Percentiles rank a stretch among this genome's conserved stretches.
Conservation (phyloP, 2,888 invertebrate genomes). For the Polydrusus pterygomalis region DNA sequence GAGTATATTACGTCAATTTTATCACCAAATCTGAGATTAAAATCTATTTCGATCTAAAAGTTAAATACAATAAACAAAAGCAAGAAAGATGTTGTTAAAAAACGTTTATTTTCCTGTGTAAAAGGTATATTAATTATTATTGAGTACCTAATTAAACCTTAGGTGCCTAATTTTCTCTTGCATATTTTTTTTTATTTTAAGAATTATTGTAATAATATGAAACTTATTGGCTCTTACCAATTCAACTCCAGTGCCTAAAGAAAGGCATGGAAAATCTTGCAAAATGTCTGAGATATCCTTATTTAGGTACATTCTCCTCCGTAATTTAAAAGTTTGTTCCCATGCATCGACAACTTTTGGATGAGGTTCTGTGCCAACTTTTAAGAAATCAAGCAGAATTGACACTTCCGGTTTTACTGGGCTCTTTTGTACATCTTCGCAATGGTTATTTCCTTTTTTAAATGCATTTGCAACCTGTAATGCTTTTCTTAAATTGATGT, state of each 20-base stretch:
- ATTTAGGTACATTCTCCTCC: background rate
- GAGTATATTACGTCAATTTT: background rate
- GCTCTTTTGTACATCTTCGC: background rate
- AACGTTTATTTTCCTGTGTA: too few relatives aligned
- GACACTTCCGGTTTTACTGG: background rate
- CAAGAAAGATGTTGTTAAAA: too few relatives aligned
- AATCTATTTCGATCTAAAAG: conserved; percentile 4
- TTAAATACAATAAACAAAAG: background rate
- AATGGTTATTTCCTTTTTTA: background rate
- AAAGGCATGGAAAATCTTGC: background rate
- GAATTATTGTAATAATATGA: background rate
- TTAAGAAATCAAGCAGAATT: conserved; percentile 8
- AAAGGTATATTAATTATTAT: too few relatives aligned
- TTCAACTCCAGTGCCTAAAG: background rate
- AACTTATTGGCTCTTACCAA: background rate
- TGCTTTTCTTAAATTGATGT: conserved; percentile 6
- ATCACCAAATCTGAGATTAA: conserved; percentile 9
- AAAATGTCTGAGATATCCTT: background rate
- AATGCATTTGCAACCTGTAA: background rate
- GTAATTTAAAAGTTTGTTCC: conserved; percentile 4
- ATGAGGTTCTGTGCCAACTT: background rate
- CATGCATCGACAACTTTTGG: conserved; percentile 3
- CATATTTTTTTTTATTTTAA: background rate
- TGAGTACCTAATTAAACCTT: background rate
- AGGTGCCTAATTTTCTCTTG: background rate